Percentiles rank a stretch among this genome's conserved stretches.
Evolutionary conservation across 2,888 invertebrate species (phyloP).

Genomic region (Parnassius glacialis): DNA sequence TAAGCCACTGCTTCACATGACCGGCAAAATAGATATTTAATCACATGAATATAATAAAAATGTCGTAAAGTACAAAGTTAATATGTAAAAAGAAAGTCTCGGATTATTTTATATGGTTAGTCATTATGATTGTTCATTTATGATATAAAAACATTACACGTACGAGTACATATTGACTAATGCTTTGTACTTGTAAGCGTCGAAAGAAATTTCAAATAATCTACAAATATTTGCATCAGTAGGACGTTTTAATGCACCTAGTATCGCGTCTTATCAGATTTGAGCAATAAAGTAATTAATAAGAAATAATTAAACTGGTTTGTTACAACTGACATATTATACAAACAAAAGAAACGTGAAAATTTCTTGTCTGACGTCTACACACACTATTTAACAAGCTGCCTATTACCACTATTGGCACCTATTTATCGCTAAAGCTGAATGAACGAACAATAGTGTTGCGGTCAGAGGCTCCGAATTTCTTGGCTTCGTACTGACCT

Average conservation of each 20-base stretch:
- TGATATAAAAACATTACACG: neutral
- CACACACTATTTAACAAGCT: constrained; percentile 20
- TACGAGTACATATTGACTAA: constrained; percentile 7
- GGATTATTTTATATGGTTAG: too few relatives aligned
- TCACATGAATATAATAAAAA: too few relatives aligned
- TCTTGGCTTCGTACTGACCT: constrained; percentile 13
- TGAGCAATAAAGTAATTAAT: constrained; percentile 10
- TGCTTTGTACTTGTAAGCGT: constrained; percentile 5
- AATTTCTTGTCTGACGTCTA: constrained; percentile 14
- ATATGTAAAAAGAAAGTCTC: too few relatives aligned
- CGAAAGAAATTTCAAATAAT: constrained; percentile 22
- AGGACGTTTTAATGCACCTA: constrained; percentile 3
- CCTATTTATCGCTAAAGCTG: constrained; percentile 4
- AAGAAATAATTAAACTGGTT: constrained; percentile 3
- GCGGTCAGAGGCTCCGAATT: constrained; percentile 17
- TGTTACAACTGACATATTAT: constrained; percentile 14
- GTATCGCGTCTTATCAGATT: constrained; percentile 18
- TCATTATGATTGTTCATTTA: too few relatives aligned
- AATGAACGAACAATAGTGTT: constrained; percentile 25
- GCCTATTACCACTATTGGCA: constrained; percentile 21
- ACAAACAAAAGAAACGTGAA: constrained; percentile 14
- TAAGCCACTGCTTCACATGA: too few relatives aligned
- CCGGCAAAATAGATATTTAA: too few relatives aligned
- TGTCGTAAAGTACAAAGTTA: too few relatives aligned
- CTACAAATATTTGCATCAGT: constrained; percentile 20